A percentile compares a stretch with the other conserved stretches of the same genome.
phyloP scores from a whole-genome alignment of 2,797 vertebrate genomes.

The Nyctalus aviator region DNA sequence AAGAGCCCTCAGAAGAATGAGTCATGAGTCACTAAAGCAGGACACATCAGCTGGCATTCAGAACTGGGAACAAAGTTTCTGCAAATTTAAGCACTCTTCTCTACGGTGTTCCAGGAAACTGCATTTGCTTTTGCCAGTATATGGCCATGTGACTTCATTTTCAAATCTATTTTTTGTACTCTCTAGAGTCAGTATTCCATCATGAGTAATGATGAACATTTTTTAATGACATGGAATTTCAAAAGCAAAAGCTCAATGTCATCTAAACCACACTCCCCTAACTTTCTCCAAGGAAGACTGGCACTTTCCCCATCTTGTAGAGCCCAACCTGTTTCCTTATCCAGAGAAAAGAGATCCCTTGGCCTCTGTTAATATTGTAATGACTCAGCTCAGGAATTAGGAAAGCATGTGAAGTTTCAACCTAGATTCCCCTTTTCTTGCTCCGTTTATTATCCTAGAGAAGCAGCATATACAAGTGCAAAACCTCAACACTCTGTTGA shows the following conservation, averaged over 20 bases:
- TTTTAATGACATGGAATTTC: not conserved
- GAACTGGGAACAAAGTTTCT: constrained; percentile 73
- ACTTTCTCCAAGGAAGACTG: not conserved
- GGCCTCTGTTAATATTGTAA: not conserved
- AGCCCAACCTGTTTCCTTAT: not conserved
- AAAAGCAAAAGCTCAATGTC: constrained; percentile 20
- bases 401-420: not conserved
- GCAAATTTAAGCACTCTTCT: constrained; percentile 26
- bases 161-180: not conserved
- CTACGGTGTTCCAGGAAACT: constrained; percentile 57
- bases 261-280: not conserved
- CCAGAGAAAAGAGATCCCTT: not conserved
- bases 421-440: not conserved
- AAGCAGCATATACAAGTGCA: not conserved
- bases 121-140: constrained; percentile 35
- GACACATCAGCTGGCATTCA: constrained; percentile 65
- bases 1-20: constrained; percentile 74
- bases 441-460: not conserved
- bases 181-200: not conserved
- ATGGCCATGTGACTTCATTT: not conserved
- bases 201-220: not conserved
- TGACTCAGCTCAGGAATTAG: not conserved
- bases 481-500: not conserved
- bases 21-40: constrained; percentile 61
- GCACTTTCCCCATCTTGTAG: not conserved